A percentile compares a stretch with the other conserved stretches of the same genome.
Conservation (phyloP, 2,113 vertebrate genomes). For the Sturnira hondurensis region DNA sequence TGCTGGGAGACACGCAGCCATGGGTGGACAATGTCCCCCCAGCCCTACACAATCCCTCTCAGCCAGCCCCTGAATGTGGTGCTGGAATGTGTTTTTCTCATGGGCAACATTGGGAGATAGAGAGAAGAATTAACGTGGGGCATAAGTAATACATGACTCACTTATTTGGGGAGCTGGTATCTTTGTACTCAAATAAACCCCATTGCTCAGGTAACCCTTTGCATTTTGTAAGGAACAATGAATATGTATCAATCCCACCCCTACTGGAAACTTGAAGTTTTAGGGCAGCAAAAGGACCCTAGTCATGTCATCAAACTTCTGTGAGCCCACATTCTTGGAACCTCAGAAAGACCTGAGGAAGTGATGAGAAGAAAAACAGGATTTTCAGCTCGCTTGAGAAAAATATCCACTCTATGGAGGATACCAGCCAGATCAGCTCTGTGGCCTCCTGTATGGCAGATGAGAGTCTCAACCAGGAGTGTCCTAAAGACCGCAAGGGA, state of each 20-base stretch:
- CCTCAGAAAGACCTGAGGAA: background rate
- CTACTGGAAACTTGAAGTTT: rapidly evolving
- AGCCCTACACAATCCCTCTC: rapidly evolving
- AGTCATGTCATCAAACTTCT: background rate
- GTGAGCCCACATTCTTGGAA: no score
- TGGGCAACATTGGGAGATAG: rapidly evolving
- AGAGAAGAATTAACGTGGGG: background rate
- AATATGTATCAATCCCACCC: rapidly evolving
- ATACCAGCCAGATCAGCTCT: rapidly evolving
- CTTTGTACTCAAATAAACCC: background rate
- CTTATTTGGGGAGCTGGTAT: background rate
- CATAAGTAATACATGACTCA: rapidly evolving
- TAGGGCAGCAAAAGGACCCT: rapidly evolving
- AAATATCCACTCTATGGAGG: rapidly evolving
- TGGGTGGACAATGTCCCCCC: rapidly evolving
- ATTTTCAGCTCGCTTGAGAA: background rate
- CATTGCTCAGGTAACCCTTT: rapidly evolving
- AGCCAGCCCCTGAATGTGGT: rapidly evolving
- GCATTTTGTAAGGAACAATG: rapidly evolving
- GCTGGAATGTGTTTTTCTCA: background rate
- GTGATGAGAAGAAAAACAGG: background rate
- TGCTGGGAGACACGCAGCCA: background rate
- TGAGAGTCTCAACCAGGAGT: rapidly evolving
- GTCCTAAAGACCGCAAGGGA: no score
- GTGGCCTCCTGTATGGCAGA: no score